These are phyloP conservation scores for Oncorhynchus nerka DNA, from an alignment of 2,113 vertebrate genomes.

Conservation along the genomic window DNA sequence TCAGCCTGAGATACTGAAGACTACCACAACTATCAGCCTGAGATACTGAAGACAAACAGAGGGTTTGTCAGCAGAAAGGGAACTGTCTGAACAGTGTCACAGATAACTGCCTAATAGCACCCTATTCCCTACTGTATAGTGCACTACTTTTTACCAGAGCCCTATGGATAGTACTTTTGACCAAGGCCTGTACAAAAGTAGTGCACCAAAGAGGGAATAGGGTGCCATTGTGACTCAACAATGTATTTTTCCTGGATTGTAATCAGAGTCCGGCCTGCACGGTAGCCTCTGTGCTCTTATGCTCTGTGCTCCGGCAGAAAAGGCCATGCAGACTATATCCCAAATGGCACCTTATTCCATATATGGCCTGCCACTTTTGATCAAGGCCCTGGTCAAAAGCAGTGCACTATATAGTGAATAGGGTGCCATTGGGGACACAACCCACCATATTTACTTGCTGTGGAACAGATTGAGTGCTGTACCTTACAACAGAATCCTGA, in stretches of 20 bases:
- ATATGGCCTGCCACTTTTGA: too few relatives aligned
- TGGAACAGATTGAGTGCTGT: background rate
- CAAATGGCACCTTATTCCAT: too few relatives aligned
- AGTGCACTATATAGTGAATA: too few relatives aligned
- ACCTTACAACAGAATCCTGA: too few relatives aligned
- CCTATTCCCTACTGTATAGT: background rate
- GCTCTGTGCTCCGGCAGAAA: background rate
- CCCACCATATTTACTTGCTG: background rate
- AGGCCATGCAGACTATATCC: background rate
- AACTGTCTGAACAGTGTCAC: conserved; percentile 9
- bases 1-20: background rate
- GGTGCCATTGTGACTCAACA: background rate
- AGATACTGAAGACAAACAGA: background rate
- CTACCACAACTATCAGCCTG: background rate
- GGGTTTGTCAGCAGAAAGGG: conserved; percentile 10
- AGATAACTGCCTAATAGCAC: background rate
- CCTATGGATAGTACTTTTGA: background rate
- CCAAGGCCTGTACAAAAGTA: background rate
- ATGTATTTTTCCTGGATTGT: background rate
- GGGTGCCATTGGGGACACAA: too few relatives aligned
- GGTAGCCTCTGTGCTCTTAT: background rate
- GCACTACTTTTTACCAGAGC: too few relatives aligned
- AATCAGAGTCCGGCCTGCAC: background rate
- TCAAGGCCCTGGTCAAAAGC: too few relatives aligned
- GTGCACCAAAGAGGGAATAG: background rate